Base-by-base conservation (phyloP, 1,140 invertebrate genomes). In the Harpegnathos saltator region DNA sequence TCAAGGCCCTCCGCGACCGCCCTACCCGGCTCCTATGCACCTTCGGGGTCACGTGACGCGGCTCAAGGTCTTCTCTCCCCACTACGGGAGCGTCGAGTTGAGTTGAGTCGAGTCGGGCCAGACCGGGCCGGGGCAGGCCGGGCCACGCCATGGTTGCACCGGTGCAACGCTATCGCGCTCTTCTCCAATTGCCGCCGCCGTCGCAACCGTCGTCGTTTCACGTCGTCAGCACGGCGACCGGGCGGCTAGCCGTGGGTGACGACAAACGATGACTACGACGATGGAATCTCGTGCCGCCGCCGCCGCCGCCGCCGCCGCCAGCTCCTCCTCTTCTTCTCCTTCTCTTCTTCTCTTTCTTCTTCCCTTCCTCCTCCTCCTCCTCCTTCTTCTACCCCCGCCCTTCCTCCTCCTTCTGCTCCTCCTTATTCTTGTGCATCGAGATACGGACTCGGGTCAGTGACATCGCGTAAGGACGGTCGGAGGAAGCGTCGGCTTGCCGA, bases 1-100 rank as follows among this genome's bases (percentile, higher is more conserved):
- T 94, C 94, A 94, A 94, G 94, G 94, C 94, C 94, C 94, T 94
- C 93, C 84, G 90, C 87, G 85, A 89, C 75, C 92, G 92, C 92
- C 92, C 93, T 94, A 91, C 93, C 93, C 92, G 85, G 81, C 88
- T 89, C 62, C 84, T 87, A 91, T 93, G 92, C 93, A 93, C 92
- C 92, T 92, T 92, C 85, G 90, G 91, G 91, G 91, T 94, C 93
- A 93, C 94, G 93, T 94, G 93, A 93, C 92, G 91, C 89, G 88
- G 87, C 92, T 94, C 93, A 94, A 94, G 93, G 94, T 94, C 93
- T 93, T 91, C 91, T 94, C 94, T 94, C 93, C 93, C 93, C 90
- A 91, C 93, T 82, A 78, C 52, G 56, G 59, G 26, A 52, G 54
- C 63, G 73, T 81, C 73, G 84, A 78, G 58, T 54, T 78, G 62